A percentile compares a stretch with the other conserved stretches of the same genome.
Conservation (phyloP, 2,113 vertebrate species). For the Pristiophorus japonicus region DNA sequence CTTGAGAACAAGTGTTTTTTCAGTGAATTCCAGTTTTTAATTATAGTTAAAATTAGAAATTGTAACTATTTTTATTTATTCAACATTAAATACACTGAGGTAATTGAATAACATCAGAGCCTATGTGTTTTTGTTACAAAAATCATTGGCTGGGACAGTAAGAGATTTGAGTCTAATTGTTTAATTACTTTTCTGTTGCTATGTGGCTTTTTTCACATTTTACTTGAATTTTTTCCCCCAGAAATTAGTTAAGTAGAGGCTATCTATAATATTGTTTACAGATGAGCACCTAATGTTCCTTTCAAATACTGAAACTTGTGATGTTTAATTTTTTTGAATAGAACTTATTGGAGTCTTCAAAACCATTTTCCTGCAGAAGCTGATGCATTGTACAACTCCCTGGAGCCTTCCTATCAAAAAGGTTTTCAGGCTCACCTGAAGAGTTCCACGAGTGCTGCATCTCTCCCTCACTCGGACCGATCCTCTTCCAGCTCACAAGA, state of each 20-base stretch:
- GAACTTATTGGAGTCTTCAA: conserved; percentile 85
- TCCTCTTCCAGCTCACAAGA: conserved; percentile 97
- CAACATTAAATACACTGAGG: background rate
- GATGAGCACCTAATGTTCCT: background rate
- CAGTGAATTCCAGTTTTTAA: background rate
- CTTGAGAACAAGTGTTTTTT: background rate
- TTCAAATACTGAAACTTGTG: background rate
- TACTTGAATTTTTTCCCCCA: background rate
- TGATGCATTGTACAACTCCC: conserved; percentile 80
- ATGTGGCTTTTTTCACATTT: background rate
- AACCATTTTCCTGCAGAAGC: conserved; percentile 85
- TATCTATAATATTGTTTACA: background rate
- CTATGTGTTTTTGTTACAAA: background rate
- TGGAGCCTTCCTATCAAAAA: conserved; percentile 86
- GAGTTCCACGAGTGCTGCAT: conserved; percentile 84
- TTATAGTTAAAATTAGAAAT: background rate
- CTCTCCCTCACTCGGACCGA: conserved; percentile 91
- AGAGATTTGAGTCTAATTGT: background rate
- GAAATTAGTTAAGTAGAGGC: background rate
- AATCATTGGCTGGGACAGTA: background rate
- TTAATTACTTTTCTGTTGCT: background rate
- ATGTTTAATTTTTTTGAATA: conserved; percentile 44
- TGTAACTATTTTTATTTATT: background rate
- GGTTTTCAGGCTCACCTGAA: conserved; percentile 83
- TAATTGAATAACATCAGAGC: background rate